These are phyloP conservation scores for Aromia moschata DNA, from an alignment of 2,888 invertebrate species.

Conservation along the genomic window DNA sequence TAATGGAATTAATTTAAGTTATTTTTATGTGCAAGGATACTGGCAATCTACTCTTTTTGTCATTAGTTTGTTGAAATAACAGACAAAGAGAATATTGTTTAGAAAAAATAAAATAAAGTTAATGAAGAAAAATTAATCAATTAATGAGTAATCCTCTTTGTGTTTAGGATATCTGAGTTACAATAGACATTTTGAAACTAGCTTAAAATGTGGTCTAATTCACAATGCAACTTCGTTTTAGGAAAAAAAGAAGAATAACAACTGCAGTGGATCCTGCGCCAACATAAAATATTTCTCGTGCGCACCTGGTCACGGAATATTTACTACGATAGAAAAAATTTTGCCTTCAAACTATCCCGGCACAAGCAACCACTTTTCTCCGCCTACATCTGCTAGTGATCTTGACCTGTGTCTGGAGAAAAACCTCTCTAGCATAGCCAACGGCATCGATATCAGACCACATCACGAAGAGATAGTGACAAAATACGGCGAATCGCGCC, in stretches of 20 bases:
- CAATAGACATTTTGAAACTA: too few relatives aligned
- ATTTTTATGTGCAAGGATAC: too few relatives aligned
- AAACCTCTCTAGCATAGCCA: constrained; percentile 46
- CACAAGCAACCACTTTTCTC: constrained; percentile 26
- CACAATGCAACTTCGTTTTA: too few relatives aligned
- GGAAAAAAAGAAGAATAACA: constrained; percentile 57
- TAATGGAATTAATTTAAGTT: too few relatives aligned
- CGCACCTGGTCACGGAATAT: constrained; percentile 57
- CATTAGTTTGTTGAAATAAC: too few relatives aligned
- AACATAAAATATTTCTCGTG: constrained; percentile 60
- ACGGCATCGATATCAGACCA: constrained; percentile 38
- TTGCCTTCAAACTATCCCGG: constrained; percentile 42
- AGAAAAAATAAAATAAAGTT: too few relatives aligned
- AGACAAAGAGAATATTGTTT: too few relatives aligned
- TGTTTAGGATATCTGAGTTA: too few relatives aligned
- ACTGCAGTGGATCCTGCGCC: constrained; percentile 58
- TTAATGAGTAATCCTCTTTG: too few relatives aligned
- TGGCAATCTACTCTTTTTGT: too few relatives aligned
- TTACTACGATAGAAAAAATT: constrained; percentile 60
- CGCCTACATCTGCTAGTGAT: constrained; percentile 31
- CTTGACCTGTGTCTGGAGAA: constrained; percentile 47
- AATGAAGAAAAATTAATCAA: too few relatives aligned
- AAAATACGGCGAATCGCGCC: constrained; percentile 54
- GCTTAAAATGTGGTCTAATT: too few relatives aligned
- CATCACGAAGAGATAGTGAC: constrained; percentile 55